These are phyloP conservation scores for Zaprionus capensis DNA, from an alignment of 1,140 invertebrate species.

Conservation along the genomic window DNA sequence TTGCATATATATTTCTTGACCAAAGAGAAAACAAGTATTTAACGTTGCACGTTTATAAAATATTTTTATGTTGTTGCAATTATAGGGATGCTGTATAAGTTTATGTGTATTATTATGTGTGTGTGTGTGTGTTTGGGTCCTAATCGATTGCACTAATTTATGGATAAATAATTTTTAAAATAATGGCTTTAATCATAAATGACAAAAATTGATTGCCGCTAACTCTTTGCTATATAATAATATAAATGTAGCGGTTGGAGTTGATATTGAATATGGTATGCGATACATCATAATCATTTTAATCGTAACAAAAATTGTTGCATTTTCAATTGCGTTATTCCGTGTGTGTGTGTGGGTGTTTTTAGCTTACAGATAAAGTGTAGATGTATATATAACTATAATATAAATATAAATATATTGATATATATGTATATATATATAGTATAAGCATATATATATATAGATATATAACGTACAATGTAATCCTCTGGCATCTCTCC, in stretches of 20 bases:
- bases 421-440: conserved; percentile 5
- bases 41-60: conserved; percentile 43
- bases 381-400: conserved; percentile 5
- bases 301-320: conserved; percentile 18
- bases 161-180: conserved; percentile 24
- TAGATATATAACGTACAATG: conserved; percentile 8
- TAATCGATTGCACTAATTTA: conserved; percentile 40
- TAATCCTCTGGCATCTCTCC: background rate
- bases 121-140: conserved; percentile 20
- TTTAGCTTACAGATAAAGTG: conserved; percentile 6
- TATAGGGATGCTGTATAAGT: conserved; percentile 11
- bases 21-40: conserved; percentile 33
- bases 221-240: background rate
- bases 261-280: conserved; percentile 19
- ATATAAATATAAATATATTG: conserved; percentile 3
- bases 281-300: conserved; percentile 10
- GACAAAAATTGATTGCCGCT: conserved; percentile 2
- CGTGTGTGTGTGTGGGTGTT: background rate
- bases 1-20: conserved; percentile 20
- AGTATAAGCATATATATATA: background rate
- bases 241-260: background rate
- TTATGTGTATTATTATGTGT: background rate
- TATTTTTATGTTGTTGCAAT: conserved; percentile 8
- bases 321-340: conserved; percentile 21
- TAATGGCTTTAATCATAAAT: conserved; percentile 27